Conservation (phyloP, 2,797 vertebrate genomes). For the Acrocephalus scirpaceus region DNA sequence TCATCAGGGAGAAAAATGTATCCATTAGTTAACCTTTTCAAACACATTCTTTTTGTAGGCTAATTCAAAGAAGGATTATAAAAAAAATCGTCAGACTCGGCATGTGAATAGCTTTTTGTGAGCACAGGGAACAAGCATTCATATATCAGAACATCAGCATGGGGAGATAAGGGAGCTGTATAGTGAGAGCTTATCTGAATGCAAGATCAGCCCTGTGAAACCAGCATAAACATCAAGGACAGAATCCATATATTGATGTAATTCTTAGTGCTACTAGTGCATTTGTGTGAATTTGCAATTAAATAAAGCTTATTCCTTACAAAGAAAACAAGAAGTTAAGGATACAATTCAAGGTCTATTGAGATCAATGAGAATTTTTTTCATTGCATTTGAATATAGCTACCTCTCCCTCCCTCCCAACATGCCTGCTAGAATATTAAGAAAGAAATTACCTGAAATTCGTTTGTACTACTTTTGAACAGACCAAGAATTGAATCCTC, state of each 20-base stretch:
- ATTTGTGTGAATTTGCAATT: constrained; percentile 56
- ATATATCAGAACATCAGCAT: constrained; percentile 58
- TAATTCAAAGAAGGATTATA: constrained; percentile 58
- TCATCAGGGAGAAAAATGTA: constrained; percentile 55
- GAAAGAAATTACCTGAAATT: constrained; percentile 24
- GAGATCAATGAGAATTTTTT: constrained; percentile 29
- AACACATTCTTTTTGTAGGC: constrained; percentile 46
- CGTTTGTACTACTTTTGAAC: neutral
- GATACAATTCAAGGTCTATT: constrained; percentile 35
- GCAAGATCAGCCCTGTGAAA: constrained; percentile 57
- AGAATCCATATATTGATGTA: constrained; percentile 65
- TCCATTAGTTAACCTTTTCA: constrained; percentile 68
- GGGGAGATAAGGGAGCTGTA: constrained; percentile 55
- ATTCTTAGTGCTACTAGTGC: constrained; percentile 29
- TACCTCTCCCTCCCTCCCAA: neutral
- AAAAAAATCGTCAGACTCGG: neutral
- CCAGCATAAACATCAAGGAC: constrained; percentile 54
- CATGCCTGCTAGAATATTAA: neutral
- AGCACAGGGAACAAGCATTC: constrained; percentile 8
- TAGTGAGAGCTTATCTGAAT: constrained; percentile 45
- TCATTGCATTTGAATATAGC: neutral
- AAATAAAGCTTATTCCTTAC: constrained; percentile 58
- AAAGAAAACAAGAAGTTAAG: constrained; percentile 59
- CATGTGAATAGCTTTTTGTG: constrained; percentile 56
- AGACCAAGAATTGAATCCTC: neutral